phyloP scores from a whole-genome alignment of 2,797 vertebrate genomes.

The Nasua narica region DNA sequence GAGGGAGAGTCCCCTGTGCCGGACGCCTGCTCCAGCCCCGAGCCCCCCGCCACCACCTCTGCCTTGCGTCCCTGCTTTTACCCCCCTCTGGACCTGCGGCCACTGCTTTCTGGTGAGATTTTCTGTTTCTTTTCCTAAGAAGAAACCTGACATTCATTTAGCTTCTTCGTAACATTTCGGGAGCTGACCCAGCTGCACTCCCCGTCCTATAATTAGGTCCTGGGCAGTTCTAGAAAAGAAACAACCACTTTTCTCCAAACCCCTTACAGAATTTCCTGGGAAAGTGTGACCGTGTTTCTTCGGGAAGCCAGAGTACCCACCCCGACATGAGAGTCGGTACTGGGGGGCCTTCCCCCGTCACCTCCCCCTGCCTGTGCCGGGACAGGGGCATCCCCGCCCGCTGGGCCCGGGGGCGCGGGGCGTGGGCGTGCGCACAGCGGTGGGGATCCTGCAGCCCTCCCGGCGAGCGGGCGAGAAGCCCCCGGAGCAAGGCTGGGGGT shows the following conservation, averaged over 20 bases:
- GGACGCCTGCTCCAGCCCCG: rapidly evolving
- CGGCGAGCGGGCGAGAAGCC: rapidly evolving
- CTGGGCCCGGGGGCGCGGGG: neutral
- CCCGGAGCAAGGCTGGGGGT: rapidly evolving
- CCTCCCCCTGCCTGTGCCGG: neutral
- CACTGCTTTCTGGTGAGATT: neutral
- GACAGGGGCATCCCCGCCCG: rapidly evolving
- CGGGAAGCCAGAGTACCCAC: neutral
- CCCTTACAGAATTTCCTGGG: conserved; percentile 23
- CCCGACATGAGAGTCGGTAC: rapidly evolving
- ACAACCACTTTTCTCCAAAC: neutral
- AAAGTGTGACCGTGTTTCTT: neutral
- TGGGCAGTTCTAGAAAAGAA: conserved; percentile 39
- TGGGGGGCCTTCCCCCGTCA: rapidly evolving
- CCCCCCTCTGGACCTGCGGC: neutral
- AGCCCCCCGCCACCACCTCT: neutral
- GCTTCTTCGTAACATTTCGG: neutral
- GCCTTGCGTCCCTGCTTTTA: neutral
- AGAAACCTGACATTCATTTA: neutral
- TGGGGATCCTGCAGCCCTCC: rapidly evolving
- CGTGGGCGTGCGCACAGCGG: rapidly evolving
- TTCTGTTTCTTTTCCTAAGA: neutral
- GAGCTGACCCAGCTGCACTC: neutral
- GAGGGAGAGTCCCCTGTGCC: rapidly evolving
- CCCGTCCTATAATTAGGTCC: neutral